Evolutionary conservation across 2,888 invertebrate genomes (phyloP), one percentile per base, ranked within the genome.

Genomic region (Cactoblastis cactorum): DNA sequence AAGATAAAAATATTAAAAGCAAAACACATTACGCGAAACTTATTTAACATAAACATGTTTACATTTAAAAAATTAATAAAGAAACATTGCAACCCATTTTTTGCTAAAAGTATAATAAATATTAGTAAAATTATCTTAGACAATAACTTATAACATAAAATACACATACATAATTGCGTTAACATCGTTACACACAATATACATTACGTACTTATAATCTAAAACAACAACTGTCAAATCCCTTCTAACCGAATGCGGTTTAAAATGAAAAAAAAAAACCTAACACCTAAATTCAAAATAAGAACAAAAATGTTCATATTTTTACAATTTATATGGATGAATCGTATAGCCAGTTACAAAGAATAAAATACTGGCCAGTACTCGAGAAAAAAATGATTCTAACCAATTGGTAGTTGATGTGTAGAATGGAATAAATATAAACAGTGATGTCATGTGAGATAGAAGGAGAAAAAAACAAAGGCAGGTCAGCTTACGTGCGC

Each of bases 1-100:
- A n/a, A n/a, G n/a, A n/a, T 22, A 14, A 39, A 39, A 4, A 12
- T 19, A 22, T 22, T 39, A 12, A 22, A 39, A 39, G 39, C 28
- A 65, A 67, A 67, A 57, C 59, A 67, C 54, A 67, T 71, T 68
- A 74, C 63, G 63, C 53, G 60, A 60, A 58, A 47, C 59, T 64
- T 70, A 71, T 59, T 59, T 58, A 59, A 56, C 62, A 66, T 62
- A 65, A 56, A 57, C 62, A 59, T 50, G 57, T 63, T 57, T 56
- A 61, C 53, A 58, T 57, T 53, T 19, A 34, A 39, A 48, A 65
- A 59, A 63, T 63, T 67, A 63, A 63, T 54, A 49, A 19, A 33
- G 11, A 19, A 19, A 41, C 45, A 57, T 37, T 37, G 53, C 54
- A 62, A 63, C 56, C 53, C 48, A 62, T 37, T 67, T 71, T 72